Evolutionary conservation across 2,888 invertebrate species (phyloP), one percentile per base, ranked within the genome.

Genomic region (Lomographa bimaculata): DNA sequence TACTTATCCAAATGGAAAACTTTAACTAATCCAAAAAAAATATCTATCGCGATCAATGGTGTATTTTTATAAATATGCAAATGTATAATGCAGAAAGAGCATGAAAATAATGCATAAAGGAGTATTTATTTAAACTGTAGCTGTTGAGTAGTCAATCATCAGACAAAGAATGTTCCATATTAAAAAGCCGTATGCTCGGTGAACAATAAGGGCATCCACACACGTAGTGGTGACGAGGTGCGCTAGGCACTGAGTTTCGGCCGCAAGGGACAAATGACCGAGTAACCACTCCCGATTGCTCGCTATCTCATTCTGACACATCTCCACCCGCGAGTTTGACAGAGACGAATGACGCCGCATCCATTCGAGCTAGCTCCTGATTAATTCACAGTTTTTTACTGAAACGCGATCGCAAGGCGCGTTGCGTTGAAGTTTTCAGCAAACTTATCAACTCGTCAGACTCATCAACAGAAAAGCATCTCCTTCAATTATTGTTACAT

Each of bases 321-420:
- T 61, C 63, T 53, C 54, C 55, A 57, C 56, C 60, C 54, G 36
- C 58, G 50, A 53, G 71, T 60, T 66, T 71, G 80, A 83, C 76
- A 77, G 75, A 83, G 82, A 85, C 64, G 65, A 71, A 81, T 75
- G 67, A 67, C 48, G 46, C 61, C 57, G 64, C 71, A 71, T 71
- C 74, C 75, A 79, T 76, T 75, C 75, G 72, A 76, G 69, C 70
- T 73, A 73, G 72, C 63, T 71, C 62, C 71, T 82, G 79, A 81
- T 85, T 82, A 83, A 84, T 83, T 83, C 82, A 81, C 74, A 76
- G 79, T 79, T 84, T 86, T 85, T 85, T 76, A 75, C 75, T 79
- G 77, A 74, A 81, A 76, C 71, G 69, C 71, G 71, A 74, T 71
- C 75, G 65, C 56, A 60, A 64, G 64, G 64, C 68, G 72, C 68